phyloP scores from a whole-genome alignment of 2,888 invertebrate genomes.

The Dryobota labecula region DNA sequence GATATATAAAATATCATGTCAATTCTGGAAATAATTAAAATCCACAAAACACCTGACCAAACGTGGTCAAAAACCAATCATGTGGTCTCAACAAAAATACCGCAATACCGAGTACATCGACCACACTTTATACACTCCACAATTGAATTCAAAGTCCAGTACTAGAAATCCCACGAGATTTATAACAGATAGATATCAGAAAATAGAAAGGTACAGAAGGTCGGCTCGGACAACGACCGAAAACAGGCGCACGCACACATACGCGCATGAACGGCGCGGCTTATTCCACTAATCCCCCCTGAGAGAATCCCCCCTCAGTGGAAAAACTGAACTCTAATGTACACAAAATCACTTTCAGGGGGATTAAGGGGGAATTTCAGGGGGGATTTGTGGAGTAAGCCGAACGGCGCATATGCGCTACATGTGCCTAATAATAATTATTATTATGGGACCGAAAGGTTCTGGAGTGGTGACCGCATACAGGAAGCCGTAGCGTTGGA shows the following conservation, averaged over 20 bases:
- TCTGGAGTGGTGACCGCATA: no score
- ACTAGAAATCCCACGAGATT: slow-evolving; percentile 60
- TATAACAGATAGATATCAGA: slow-evolving; percentile 49
- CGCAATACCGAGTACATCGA: slow-evolving; percentile 13
- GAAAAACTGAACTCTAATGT: no score
- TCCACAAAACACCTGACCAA: slow-evolving; percentile 7
- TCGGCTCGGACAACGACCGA: neutral
- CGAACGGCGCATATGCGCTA: no score
- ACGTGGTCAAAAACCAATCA: slow-evolving; percentile 46
- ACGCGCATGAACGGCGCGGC: neutral
- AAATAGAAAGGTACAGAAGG: slow-evolving; percentile 16
- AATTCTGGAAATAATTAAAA: slow-evolving; percentile 2
- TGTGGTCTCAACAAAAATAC: slow-evolving; percentile 31
- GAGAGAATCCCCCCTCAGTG: no score
- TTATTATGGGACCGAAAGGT: no score
- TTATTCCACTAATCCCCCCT: no score
- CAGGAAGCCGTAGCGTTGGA: no score
- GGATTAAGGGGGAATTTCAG: no score
- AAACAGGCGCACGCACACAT: neutral
- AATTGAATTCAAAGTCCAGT: slow-evolving; percentile 61
- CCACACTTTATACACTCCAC: slow-evolving; percentile 49
- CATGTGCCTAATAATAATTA: no score
- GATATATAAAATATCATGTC: neutral
- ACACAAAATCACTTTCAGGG: no score
- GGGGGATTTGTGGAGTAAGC: no score